phyloP scores from a whole-genome alignment of 2,113 vertebrate species.

The Casuarius casuarius region DNA sequence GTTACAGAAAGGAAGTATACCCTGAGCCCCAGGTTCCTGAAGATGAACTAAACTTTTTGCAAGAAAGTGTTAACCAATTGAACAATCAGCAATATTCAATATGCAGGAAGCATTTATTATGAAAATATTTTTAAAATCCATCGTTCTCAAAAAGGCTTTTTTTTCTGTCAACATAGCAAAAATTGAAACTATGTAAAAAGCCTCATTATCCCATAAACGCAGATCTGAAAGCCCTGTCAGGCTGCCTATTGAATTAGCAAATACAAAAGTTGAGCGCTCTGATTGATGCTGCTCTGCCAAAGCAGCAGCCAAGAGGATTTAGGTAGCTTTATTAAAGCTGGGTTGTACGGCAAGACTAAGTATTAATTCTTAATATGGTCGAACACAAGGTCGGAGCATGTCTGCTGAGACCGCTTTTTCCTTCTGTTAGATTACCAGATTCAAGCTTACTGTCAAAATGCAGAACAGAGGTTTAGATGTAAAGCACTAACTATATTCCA shows the following conservation, averaged over 20 bases:
- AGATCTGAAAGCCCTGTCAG: conserved; percentile 58
- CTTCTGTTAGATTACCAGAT: conserved; percentile 82
- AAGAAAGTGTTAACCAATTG: neutral
- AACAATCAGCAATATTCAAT: neutral
- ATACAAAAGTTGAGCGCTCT: conserved; percentile 59
- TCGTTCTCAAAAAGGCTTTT: neutral
- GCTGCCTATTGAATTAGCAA: conserved; percentile 68
- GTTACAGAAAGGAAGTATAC: neutral
- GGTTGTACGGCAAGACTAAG: conserved; percentile 74
- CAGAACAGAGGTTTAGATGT: conserved; percentile 51
- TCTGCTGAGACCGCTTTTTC: conserved; percentile 78
- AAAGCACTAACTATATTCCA: conserved; percentile 3
- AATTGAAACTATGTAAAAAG: conserved; percentile 48
- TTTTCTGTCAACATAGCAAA: conserved; percentile 56
- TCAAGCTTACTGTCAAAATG: conserved; percentile 82
- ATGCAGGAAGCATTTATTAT: conserved; percentile 26
- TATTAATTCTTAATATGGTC: conserved; percentile 83
- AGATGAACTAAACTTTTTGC: neutral
- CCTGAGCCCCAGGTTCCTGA: neutral
- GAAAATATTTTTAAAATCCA: conserved; percentile 25
- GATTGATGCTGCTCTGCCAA: conserved; percentile 69
- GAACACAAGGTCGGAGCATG: conserved; percentile 77
- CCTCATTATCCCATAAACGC: conserved; percentile 60
- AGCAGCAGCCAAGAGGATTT: conserved; percentile 73
- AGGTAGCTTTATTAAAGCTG: conserved; percentile 77